These are phyloP conservation scores for Argyresthia goedartella DNA, from an alignment of 2,888 invertebrate species.

Conservation along the genomic window DNA sequence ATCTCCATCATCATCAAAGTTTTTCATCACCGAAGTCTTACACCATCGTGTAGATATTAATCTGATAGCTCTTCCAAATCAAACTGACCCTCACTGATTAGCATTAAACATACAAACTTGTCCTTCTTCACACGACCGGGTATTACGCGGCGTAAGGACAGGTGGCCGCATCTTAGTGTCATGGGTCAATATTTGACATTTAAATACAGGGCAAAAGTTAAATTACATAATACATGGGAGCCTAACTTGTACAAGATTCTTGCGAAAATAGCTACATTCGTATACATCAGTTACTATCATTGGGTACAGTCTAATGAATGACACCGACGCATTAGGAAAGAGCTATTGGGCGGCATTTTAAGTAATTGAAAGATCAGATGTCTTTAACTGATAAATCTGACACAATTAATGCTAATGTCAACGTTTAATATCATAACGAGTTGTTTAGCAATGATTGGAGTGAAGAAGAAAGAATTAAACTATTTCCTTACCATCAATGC, in stretches of 20 bases:
- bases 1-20: neutral
- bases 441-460: neutral
- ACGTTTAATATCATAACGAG: neutral
- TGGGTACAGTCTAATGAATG: slow-evolving; percentile 37
- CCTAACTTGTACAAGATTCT: slow-evolving; percentile 13
- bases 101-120: neutral
- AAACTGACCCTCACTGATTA: neutral
- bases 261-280: slow-evolving; percentile 38
- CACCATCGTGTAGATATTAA: neutral
- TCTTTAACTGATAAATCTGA: slow-evolving; percentile 12
- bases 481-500: no score
- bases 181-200: slow-evolving; percentile 65
- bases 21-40: neutral
- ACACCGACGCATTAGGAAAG: slow-evolving; percentile 29
- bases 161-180: slow-evolving; percentile 39
- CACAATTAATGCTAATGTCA: slow-evolving; percentile 10
- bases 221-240: slow-evolving; percentile 37
- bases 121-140: slow-evolving; percentile 6
- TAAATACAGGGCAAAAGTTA: slow-evolving; percentile 32
- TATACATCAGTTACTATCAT: slow-evolving; percentile 30
- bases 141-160: slow-evolving; percentile 22
- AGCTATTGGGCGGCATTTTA: slow-evolving; percentile 25
- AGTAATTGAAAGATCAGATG: slow-evolving; percentile 31
- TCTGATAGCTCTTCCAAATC: neutral
- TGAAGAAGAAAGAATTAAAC: no score